These are phyloP conservation scores for Caranx melampygus DNA, from an alignment of 2,113 vertebrate genomes.

Conservation along the genomic window DNA sequence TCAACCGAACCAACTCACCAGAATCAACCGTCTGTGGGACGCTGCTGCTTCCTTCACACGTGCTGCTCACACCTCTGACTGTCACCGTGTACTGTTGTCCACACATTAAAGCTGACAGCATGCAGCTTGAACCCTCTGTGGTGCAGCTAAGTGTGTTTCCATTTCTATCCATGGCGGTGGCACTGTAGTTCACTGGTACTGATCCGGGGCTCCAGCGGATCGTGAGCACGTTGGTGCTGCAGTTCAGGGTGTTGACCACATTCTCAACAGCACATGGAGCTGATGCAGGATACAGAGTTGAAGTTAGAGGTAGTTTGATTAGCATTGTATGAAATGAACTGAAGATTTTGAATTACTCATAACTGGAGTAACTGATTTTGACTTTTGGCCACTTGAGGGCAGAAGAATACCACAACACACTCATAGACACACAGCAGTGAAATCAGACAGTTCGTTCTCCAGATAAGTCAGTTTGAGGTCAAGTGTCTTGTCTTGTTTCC, in stretches of 20 bases:
- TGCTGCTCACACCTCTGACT: constrained; percentile 62
- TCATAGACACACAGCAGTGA: too few species aligned
- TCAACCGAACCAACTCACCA: constrained; percentile 54
- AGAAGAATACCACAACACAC: not conserved
- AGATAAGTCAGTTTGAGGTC: too few species aligned
- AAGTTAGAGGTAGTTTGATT: not conserved
- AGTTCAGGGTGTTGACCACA: constrained; percentile 69
- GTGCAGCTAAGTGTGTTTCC: constrained; percentile 59
- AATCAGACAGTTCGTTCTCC: too few species aligned
- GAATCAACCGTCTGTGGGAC: constrained; percentile 51
- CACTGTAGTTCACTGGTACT: constrained; percentile 75
- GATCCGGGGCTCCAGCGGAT: constrained; percentile 72
- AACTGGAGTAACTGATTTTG: not conserved
- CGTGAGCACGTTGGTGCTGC: constrained; percentile 68
- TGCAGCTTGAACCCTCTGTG: constrained; percentile 66
- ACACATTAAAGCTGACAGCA: constrained; percentile 65
- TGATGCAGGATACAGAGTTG: constrained; percentile 42
- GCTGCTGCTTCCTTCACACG: constrained; percentile 69
- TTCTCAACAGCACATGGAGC: constrained; percentile 80
- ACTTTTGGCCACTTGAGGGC: not conserved
- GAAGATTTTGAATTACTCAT: too few species aligned
- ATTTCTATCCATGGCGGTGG: constrained; percentile 31
- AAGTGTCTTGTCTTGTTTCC: too few species aligned
- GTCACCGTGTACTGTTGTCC: constrained; percentile 75
- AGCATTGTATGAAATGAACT: not conserved